phyloP scores from a whole-genome alignment of 2,113 vertebrate species.

The Hippocampus zosterae region DNA sequence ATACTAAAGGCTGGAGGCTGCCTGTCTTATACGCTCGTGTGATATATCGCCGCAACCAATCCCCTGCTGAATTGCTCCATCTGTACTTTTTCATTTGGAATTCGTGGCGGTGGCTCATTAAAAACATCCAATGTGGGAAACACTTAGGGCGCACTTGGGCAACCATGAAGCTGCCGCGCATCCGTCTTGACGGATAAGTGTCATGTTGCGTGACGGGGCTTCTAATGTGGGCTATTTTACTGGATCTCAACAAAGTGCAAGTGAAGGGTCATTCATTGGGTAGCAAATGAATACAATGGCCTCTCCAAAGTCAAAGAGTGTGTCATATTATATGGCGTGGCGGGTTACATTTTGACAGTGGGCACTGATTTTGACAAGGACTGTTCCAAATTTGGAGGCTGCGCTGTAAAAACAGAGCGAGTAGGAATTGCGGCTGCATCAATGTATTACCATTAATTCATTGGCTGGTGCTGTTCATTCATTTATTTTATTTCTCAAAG shows the following conservation, averaged over 20 bases:
- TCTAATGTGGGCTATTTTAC: conserved; percentile 3
- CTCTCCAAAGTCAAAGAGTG: neutral
- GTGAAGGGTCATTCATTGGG: neutral
- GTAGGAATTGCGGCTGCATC: conserved; percentile 16
- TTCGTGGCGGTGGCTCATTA: neutral
- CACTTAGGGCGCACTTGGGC: neutral
- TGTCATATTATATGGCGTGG: too few species aligned
- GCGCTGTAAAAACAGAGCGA: conserved; percentile 20
- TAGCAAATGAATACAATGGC: neutral
- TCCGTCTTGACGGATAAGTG: neutral
- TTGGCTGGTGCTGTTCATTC: conserved; percentile 27
- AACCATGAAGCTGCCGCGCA: neutral
- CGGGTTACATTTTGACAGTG: too few species aligned
- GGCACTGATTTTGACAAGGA: neutral
- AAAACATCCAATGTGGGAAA: neutral
- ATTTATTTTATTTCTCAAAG: conserved; percentile 17
- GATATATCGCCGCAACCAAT: neutral
- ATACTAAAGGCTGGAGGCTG: neutral
- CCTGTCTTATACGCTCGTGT: neutral
- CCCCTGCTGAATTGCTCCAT: conserved; percentile 2
- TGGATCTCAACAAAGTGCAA: neutral
- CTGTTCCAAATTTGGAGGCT: neutral
- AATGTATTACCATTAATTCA: conserved; percentile 30
- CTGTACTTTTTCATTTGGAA: conserved; percentile 2
- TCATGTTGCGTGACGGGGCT: neutral